These are phyloP conservation scores for Drosophila carrolli DNA, from an alignment of 1,140 invertebrate genomes.

Conservation along the genomic window DNA sequence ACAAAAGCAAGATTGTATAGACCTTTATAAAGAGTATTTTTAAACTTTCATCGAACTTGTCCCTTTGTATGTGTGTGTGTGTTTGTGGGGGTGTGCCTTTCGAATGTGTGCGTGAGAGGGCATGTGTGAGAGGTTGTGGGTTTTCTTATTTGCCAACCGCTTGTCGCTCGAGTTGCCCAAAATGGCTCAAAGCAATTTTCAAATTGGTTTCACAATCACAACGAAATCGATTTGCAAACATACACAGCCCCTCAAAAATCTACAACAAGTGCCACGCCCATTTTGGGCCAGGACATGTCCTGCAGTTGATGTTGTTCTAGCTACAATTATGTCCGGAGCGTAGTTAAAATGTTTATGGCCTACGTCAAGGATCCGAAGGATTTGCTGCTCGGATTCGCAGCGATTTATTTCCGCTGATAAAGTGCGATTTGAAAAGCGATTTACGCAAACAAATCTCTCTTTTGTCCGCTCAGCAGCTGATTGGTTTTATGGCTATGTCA, in stretches of 20 bases:
- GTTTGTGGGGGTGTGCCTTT: not conserved
- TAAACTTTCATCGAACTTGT: constrained; percentile 1
- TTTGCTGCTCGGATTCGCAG: constrained; percentile 31
- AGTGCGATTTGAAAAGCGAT: constrained; percentile 58
- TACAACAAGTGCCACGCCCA: constrained; percentile 18
- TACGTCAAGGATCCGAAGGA: constrained; percentile 25
- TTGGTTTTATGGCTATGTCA: constrained; percentile 44
- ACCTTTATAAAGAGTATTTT: not conserved
- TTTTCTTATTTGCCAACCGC: constrained; percentile 55
- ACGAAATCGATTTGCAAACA: constrained; percentile 76
- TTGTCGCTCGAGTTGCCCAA: constrained; percentile 61
- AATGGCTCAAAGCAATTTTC: constrained; percentile 78
- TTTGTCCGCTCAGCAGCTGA: constrained; percentile 28
- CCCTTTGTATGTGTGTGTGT: not conserved
- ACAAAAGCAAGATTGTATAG: no score
- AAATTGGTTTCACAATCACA: constrained; percentile 77
- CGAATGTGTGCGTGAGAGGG: constrained; percentile 10
- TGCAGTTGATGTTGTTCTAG: constrained; percentile 41
- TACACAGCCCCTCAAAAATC: constrained; percentile 2
- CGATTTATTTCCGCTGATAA: constrained; percentile 74
- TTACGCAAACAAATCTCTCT: constrained; percentile 53
- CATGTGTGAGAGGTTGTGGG: constrained; percentile 16
- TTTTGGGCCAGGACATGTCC: constrained; percentile 1
- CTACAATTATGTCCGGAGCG: constrained; percentile 48
- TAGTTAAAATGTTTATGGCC: constrained; percentile 59